Percentiles rank a stretch among this genome's conserved stretches.
Evolutionary conservation across 1,140 invertebrate species (phyloP).

Genomic region (Polypedilum vanderplanki): DNA sequence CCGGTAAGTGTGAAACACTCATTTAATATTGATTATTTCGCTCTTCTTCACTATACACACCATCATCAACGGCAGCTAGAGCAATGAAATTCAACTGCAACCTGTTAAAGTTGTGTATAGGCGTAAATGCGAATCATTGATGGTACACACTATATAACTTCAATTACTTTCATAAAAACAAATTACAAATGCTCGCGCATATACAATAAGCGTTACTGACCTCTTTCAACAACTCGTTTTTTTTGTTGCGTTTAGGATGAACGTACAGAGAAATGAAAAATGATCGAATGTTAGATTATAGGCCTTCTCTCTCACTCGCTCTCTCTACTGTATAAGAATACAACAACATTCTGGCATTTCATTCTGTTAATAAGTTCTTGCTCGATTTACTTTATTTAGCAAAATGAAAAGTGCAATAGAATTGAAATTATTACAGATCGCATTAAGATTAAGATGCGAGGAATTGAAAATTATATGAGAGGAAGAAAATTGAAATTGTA

Average conservation of each 20-base stretch:
- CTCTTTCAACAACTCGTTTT: constrained; percentile 25
- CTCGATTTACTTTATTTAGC: neutral
- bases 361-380: neutral
- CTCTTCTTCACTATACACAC: neutral
- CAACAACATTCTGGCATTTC: neutral
- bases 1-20: constrained; percentile 52
- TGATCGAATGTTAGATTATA: constrained; percentile 26
- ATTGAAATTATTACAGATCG: neutral
- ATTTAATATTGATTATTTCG: neutral
- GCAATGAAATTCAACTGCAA: constrained; percentile 19
- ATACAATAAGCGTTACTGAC: constrained; percentile 23
- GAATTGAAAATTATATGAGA: too few species aligned
- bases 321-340: neutral
- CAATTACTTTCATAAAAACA: constrained; percentile 14
- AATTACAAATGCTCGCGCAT: constrained; percentile 11
- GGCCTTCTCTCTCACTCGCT: neutral
- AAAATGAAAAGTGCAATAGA: constrained; percentile 18
- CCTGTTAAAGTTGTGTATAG: constrained; percentile 12
- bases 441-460: neutral
- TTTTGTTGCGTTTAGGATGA: neutral
- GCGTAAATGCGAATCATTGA: constrained; percentile 5
- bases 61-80: neutral
- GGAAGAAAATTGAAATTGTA: too few species aligned
- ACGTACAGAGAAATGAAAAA: neutral
- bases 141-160: constrained; percentile 8